phyloP scores from a whole-genome alignment of 2,113 vertebrate species.

The Gasterosteus nipponicus region DNA sequence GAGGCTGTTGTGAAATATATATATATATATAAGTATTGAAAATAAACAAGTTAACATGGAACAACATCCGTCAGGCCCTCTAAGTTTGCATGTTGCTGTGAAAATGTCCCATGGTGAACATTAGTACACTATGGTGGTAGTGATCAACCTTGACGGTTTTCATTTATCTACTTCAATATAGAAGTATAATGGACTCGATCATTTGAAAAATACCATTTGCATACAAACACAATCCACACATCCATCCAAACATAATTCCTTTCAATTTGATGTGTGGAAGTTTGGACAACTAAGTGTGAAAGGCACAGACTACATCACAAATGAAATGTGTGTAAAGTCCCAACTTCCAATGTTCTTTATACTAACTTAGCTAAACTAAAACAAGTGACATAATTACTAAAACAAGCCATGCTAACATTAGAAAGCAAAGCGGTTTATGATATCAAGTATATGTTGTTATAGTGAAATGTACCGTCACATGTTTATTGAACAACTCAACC shows the following conservation, averaged over 20 bases:
- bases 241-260: neutral
- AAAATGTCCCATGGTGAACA: neutral
- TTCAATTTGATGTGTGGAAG: neutral
- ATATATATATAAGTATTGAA: too few relatives aligned
- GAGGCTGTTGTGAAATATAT: conserved; percentile 14
- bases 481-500: neutral
- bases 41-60: too few relatives aligned
- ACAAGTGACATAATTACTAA: neutral
- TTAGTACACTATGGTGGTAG: conserved; percentile 16
- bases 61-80: neutral
- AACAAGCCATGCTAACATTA: neutral
- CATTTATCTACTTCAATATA: neutral
- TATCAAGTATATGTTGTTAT: neutral
- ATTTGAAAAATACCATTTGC: neutral
- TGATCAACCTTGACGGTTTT: neutral
- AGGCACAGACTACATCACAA: neutral
- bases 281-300: neutral
- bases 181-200: neutral
- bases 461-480: neutral
- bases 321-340: neutral
- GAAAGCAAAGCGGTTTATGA: neutral
- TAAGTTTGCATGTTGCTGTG: neutral
- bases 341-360: neutral
- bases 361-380: neutral
- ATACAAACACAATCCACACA: neutral